Evolutionary conservation across 2,113 vertebrate genomes (phyloP).

Genomic region (Ardeotis arabs): DNA sequence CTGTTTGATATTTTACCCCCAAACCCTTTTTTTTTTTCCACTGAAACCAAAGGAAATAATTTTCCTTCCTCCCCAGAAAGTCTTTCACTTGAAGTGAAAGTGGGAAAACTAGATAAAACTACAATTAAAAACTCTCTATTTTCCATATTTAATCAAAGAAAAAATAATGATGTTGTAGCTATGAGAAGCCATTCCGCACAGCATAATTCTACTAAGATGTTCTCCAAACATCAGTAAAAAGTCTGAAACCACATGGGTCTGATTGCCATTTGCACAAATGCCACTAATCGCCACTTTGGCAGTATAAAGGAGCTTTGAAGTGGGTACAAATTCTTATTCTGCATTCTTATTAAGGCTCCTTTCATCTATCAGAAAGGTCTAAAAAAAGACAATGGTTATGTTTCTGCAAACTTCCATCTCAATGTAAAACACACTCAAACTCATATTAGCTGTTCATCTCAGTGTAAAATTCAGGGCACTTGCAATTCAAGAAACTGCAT

Average conservation of each 20-base stretch:
- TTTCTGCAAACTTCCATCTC: not conserved
- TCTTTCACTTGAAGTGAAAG: not conserved
- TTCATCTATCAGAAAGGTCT: not conserved
- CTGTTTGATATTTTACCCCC: not conserved
- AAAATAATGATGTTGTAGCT: not conserved
- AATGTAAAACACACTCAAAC: not conserved
- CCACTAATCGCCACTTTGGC: not conserved
- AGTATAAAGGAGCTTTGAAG: constrained; percentile 33
- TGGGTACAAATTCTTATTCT: constrained; percentile 24
- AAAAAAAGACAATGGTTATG: not conserved
- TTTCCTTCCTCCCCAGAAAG: not conserved
- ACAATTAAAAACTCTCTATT: rapidly evolving
- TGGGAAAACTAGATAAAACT: not conserved
- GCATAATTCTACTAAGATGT: not conserved
- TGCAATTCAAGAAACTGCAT: not conserved
- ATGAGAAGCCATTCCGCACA: not conserved
- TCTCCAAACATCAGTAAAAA: not conserved
- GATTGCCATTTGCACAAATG: constrained; percentile 7
- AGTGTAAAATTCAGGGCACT: not conserved
- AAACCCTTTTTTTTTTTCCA: not conserved
- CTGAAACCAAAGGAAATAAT: not conserved
- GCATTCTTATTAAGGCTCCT: not conserved
- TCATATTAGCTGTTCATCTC: not conserved
- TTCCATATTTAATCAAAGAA: not conserved
- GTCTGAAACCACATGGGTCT: not conserved